These are phyloP conservation scores for Thamnaconus septentrionalis DNA, from an alignment of 2,113 vertebrate species.

Conservation along the genomic window DNA sequence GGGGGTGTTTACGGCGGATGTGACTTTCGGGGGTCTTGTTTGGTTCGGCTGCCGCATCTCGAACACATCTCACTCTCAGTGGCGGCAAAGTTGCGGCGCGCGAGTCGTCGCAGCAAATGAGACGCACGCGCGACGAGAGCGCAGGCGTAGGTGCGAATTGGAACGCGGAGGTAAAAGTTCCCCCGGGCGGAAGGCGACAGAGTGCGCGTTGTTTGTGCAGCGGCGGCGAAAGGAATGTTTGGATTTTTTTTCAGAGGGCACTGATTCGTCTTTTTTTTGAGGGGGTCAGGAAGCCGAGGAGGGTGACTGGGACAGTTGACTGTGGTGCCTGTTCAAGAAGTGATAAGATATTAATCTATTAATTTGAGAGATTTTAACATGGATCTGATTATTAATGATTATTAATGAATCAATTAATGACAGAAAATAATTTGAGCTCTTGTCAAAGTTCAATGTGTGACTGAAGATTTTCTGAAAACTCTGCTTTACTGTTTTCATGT, in stretches of 20 bases:
- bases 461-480: no score
- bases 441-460: not conserved
- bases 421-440: not conserved
- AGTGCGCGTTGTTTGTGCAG: constrained; percentile 2
- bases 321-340: no score
- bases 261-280: no score
- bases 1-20: no score
- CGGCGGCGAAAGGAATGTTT: no score
- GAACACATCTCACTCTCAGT: constrained; percentile 70
- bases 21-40: not conserved
- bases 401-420: not conserved
- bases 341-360: no score
- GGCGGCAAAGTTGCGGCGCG: constrained; percentile 66
- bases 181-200: constrained; percentile 56
- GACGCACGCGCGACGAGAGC: constrained; percentile 42
- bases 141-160: constrained; percentile 78
- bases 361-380: no score
- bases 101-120: constrained; percentile 76
- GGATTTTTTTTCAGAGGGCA: no score
- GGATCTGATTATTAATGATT: no score
- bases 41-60: constrained; percentile 61
- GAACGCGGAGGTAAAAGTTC: constrained; percentile 61
- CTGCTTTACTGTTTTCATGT: no score
- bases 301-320: no score
- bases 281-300: no score